Percentiles rank a stretch among this genome's conserved stretches.
Evolutionary conservation across 1,140 invertebrate genomes (phyloP).

Genomic region (Tetragonula clypearis): DNA sequence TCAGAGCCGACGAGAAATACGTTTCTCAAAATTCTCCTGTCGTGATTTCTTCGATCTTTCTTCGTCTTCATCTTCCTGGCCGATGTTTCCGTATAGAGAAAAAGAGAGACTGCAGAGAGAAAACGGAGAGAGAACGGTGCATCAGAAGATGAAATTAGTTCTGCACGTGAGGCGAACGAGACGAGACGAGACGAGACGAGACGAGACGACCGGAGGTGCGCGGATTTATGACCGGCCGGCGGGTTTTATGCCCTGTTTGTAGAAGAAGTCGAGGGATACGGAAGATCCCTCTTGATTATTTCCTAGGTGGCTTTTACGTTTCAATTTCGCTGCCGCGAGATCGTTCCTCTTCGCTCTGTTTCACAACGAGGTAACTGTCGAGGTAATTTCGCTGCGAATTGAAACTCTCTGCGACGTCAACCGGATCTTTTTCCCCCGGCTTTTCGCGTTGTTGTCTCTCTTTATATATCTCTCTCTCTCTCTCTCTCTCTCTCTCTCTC

Average conservation of each 20-base stretch:
- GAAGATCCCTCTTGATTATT: constrained; percentile 45
- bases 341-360: background rate
- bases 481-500: background rate
- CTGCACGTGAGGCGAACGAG: constrained; percentile 22
- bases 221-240: constrained; percentile 40
- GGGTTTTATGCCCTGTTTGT: constrained; percentile 46
- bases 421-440: too few relatives aligned
- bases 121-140: constrained; percentile 4
- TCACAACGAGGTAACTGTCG: background rate
- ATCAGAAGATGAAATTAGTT: constrained; percentile 48
- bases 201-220: constrained; percentile 34
- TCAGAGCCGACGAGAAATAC: too few relatives aligned
- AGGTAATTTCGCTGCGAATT: too few relatives aligned
- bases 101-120: background rate
- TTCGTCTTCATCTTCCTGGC: background rate
- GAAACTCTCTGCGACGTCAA: too few relatives aligned
- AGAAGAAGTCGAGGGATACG: constrained; percentile 12
- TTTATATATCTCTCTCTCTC: background rate
- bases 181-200: constrained; percentile 9
- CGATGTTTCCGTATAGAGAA: background rate
- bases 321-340: constrained; percentile 35
- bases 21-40: too few relatives aligned
- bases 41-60: background rate
- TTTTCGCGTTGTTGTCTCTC: background rate
- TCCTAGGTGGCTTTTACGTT: constrained; percentile 51